phyloP scores from a whole-genome alignment of 2,113 vertebrate species.

The Elgaria multicarinata region DNA sequence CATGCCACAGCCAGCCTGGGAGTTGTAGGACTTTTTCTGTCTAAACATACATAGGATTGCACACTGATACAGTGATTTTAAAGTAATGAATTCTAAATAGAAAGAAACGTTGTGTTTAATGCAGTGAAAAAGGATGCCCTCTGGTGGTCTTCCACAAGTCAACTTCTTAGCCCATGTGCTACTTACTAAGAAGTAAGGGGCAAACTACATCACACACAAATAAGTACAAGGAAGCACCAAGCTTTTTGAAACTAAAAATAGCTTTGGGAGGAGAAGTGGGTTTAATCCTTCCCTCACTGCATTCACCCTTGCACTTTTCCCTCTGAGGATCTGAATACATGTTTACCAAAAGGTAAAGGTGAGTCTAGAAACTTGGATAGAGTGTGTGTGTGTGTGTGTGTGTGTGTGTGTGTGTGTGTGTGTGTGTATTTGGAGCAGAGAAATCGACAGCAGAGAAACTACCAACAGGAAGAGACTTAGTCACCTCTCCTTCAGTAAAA shows the following conservation, averaged over 20 bases:
- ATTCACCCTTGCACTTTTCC: neutral
- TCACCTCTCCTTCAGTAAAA: neutral
- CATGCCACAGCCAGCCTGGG: too few relatives aligned
- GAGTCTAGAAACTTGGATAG: neutral
- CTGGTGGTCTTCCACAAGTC: slow-evolving; percentile 53
- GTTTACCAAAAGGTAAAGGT: neutral
- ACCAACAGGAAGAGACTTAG: neutral
- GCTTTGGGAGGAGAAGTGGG: too few relatives aligned
- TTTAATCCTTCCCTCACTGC: neutral
- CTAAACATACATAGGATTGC: neutral
- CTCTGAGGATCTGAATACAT: neutral
- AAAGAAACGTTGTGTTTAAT: neutral
- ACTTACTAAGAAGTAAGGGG: neutral
- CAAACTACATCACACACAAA: neutral
- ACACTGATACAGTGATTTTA: neutral
- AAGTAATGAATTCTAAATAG: neutral
- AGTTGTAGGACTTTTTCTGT: too few relatives aligned
- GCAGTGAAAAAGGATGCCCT: slow-evolving; percentile 29
- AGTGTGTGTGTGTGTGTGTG: too few relatives aligned
- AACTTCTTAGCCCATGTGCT: neutral
- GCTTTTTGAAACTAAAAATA: neutral
- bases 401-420: too few relatives aligned
- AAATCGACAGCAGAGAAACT: neutral
- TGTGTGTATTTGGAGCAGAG: neutral
- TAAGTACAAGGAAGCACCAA: neutral